Evolutionary conservation across 2,888 invertebrate genomes (phyloP).

Genomic region (Acanthacorydalis orientalis): DNA sequence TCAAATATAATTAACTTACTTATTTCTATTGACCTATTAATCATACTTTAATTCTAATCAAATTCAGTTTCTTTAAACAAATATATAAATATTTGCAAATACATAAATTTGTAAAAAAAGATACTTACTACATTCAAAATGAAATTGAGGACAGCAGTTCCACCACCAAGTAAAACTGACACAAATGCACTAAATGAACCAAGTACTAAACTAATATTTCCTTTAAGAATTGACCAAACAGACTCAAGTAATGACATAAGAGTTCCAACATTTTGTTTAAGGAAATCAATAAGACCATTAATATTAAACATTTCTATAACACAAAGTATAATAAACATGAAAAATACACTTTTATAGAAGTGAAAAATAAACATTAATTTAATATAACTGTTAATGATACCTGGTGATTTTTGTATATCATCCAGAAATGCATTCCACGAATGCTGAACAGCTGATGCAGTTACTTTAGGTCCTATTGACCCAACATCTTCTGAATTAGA

Average conservation of each 20-base stretch:
- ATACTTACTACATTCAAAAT: constrained; percentile 59
- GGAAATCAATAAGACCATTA: constrained; percentile 59
- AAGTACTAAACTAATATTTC: constrained; percentile 74
- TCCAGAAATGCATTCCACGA: constrained; percentile 56
- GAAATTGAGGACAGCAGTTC: constrained; percentile 79
- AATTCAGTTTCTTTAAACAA: neutral
- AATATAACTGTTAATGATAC: constrained; percentile 23
- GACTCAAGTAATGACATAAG: constrained; percentile 73
- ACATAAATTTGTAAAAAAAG: constrained; percentile 5
- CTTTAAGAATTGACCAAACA: constrained; percentile 79
- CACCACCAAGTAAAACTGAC: constrained; percentile 74
- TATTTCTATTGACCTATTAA: neutral
- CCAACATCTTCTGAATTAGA: constrained; percentile 36
- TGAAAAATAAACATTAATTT: neutral
- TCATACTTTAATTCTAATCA: neutral
- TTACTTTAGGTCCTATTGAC: constrained; percentile 52
- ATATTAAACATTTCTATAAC: constrained; percentile 50
- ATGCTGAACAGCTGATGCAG: constrained; percentile 50
- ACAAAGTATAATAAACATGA: constrained; percentile 9
- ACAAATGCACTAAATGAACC: constrained; percentile 74
- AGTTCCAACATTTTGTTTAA: constrained; percentile 80
- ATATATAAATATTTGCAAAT: neutral
- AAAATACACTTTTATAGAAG: neutral
- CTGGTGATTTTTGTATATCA: constrained; percentile 57
- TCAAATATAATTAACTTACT: neutral